A percentile compares a stretch with the other conserved stretches of the same genome.
Conservation (phyloP, 2,888 invertebrate species). For the Fissipunctia ypsillon region DNA sequence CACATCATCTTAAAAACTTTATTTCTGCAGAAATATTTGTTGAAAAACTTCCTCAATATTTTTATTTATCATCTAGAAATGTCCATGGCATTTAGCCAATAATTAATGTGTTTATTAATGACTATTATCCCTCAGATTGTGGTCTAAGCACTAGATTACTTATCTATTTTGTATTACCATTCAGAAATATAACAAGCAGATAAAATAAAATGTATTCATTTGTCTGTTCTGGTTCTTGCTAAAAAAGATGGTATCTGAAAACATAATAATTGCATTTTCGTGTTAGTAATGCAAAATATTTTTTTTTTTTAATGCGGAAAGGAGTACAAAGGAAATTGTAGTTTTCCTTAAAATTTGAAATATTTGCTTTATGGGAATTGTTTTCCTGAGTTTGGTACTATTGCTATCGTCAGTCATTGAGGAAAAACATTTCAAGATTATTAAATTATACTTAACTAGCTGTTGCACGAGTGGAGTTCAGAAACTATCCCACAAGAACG, state of each 20-base stretch:
- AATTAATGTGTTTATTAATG: not conserved
- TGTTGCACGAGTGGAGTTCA: too few relatives aligned
- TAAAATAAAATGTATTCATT: constrained; percentile 4
- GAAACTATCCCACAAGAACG: too few relatives aligned
- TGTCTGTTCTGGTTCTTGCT: too few relatives aligned
- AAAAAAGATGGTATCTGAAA: not conserved
- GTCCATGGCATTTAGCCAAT: constrained; percentile 9
- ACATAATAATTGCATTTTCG: not conserved
- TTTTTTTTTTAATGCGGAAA: not conserved
- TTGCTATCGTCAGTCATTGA: not conserved
- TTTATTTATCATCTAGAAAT: constrained; percentile 7
- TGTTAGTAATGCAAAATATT: not conserved
- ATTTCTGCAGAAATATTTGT: not conserved
- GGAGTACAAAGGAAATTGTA: not conserved
- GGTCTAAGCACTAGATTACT: not conserved
- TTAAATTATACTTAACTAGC: not conserved
- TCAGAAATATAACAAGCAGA: constrained; percentile 2
- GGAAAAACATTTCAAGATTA: constrained; percentile 8
- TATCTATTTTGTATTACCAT: not conserved
- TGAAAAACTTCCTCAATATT: not conserved
- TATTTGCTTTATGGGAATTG: not conserved
- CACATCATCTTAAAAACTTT: not conserved
- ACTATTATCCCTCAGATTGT: constrained; percentile 7
- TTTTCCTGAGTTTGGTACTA: not conserved
- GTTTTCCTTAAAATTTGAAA: not conserved